Conservation (phyloP, 2,113 vertebrate species). For the Onychorhynchus coronatus region DNA sequence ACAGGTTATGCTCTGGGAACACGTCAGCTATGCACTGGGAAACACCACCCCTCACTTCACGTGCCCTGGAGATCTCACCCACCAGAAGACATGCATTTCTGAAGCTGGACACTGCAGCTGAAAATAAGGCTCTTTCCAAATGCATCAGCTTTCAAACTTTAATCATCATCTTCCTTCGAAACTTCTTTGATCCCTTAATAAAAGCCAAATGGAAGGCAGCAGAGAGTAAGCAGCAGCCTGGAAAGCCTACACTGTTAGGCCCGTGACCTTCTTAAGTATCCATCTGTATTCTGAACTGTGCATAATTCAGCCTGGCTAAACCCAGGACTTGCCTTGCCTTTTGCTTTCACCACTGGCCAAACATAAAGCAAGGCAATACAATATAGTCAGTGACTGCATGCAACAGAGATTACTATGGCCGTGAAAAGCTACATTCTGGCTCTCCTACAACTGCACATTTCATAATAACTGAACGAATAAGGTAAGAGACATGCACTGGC, state of each 20-base stretch:
- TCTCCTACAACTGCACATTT: background rate
- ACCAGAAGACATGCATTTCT: background rate
- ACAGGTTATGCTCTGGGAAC: background rate
- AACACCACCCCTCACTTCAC: background rate
- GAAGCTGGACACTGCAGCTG: background rate
- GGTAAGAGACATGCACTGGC: background rate
- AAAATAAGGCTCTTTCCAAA: background rate
- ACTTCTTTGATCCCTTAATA: constrained; percentile 37
- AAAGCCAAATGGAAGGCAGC: background rate
- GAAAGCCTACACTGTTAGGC: background rate
- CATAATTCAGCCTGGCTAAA: background rate
- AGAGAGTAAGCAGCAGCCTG: constrained; percentile 9
- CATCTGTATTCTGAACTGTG: background rate
- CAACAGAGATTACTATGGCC: background rate
- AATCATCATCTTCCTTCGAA: background rate
- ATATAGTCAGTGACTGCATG: background rate
- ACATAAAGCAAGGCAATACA: background rate
- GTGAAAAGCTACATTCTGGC: background rate
- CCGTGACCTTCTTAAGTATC: background rate
- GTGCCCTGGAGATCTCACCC: background rate
- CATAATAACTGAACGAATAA: background rate
- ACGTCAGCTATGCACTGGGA: background rate
- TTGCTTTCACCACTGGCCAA: background rate
- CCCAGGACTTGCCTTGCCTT: background rate
- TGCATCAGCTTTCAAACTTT: background rate